Conservation (phyloP, 2,888 invertebrate genomes). For the Callosobruchus maculatus region DNA sequence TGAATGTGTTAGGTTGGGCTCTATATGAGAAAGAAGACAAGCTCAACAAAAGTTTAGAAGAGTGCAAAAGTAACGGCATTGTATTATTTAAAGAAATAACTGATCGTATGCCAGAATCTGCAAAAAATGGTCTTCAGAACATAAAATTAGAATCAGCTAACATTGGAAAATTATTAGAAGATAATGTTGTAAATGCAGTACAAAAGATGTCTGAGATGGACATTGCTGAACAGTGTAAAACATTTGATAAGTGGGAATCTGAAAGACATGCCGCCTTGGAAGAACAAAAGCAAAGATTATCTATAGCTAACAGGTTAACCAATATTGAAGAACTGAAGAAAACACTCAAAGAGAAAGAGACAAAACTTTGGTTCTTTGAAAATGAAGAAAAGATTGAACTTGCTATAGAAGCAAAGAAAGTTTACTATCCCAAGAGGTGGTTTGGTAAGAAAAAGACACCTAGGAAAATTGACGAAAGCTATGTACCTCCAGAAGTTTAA, state of each 20-base stretch:
- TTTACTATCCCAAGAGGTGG: conserved; percentile 20
- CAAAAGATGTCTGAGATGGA: conserved; percentile 56
- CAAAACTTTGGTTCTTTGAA: conserved; percentile 75
- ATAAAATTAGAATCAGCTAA: conserved; percentile 27
- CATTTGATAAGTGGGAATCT: conserved; percentile 59
- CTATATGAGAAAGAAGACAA: conserved; percentile 43
- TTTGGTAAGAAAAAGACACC: conserved; percentile 51
- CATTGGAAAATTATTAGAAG: conserved; percentile 50
- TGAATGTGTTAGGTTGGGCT: conserved; percentile 47
- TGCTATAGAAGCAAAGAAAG: conserved; percentile 61
- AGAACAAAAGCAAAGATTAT: conserved; percentile 56
- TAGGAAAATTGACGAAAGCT: conserved; percentile 57
- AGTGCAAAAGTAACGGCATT: conserved; percentile 36
- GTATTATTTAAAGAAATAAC: conserved; percentile 43
- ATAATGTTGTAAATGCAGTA: conserved; percentile 48
- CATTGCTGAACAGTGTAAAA: conserved; percentile 56
- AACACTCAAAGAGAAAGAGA: conserved; percentile 59
- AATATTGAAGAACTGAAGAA: conserved; percentile 60
- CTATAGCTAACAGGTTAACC: conserved; percentile 48
- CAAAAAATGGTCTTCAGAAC: conserved; percentile 3
- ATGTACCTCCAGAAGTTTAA: conserved; percentile 68
- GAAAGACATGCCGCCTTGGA: conserved; percentile 57
- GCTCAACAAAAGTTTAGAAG: conserved; percentile 39
- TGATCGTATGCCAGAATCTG: conserved; percentile 43
- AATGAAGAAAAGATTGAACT: conserved; percentile 73